These are phyloP conservation scores for Manis pentadactyla DNA, from an alignment of 2,797 vertebrate genomes.

Conservation along the genomic window DNA sequence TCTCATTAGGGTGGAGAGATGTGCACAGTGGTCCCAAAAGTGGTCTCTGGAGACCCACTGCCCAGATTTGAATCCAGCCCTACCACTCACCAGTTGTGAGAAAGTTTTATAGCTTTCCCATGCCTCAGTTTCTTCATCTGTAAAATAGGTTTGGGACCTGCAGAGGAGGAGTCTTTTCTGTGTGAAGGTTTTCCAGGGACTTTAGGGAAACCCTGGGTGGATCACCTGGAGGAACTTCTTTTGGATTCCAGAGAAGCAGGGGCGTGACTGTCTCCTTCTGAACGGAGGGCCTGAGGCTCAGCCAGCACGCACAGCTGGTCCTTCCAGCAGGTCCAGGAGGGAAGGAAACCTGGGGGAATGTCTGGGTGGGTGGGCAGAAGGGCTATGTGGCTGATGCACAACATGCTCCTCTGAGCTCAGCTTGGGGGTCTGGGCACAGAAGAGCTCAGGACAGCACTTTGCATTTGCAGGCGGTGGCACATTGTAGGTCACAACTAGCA, in stretches of 20 bases:
- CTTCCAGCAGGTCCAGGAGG: not conserved
- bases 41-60: not conserved
- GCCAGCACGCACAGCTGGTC: not conserved
- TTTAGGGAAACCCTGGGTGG: not conserved
- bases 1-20: not conserved
- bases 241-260: not conserved
- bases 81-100: not conserved
- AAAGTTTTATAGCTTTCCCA: not conserved
- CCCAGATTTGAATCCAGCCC: not conserved
- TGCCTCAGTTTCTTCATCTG: not conserved
- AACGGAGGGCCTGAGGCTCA: not conserved
- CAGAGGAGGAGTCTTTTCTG: not conserved
- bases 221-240: not conserved
- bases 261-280: not conserved
- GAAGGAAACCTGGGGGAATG: not conserved
- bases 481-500: not conserved
- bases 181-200: not conserved
- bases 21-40: not conserved
- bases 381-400: fast-evolving
- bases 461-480: not conserved
- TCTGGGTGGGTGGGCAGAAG: not conserved
- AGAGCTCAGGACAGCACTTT: not conserved
- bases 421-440: not conserved
- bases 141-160: not conserved
- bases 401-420: fast-evolving